Conservation (phyloP, 2,113 vertebrate genomes). For the Ailuropoda melanoleuca region DNA sequence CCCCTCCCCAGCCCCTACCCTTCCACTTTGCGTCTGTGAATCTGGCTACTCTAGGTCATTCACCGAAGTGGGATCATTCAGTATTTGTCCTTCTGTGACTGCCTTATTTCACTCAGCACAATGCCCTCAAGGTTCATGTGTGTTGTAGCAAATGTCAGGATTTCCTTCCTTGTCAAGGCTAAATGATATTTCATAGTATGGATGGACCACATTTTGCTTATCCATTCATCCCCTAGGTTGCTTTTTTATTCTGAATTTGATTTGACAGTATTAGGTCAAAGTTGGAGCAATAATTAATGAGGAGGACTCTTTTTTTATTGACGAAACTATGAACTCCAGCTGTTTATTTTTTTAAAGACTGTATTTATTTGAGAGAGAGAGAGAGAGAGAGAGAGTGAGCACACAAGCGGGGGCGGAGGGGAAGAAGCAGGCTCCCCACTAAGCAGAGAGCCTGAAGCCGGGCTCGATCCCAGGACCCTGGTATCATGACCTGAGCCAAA, state of each 20-base stretch:
- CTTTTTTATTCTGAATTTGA: not conserved
- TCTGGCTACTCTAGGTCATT: not conserved
- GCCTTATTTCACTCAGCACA: not conserved
- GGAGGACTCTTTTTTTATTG: not conserved
- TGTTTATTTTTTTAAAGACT: not conserved
- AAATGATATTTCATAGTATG: not conserved
- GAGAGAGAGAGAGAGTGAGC: not conserved
- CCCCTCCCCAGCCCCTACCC: not conserved
- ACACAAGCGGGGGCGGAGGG: not conserved
- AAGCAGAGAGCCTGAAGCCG: not conserved
- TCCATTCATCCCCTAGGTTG: not conserved
- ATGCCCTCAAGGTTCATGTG: fast-evolving
- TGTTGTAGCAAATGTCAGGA: fast-evolving
- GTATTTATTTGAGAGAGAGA: not conserved
- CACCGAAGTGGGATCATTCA: not conserved
- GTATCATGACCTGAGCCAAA: not conserved
- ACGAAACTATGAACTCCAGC: not conserved
- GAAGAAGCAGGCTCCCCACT: too few species aligned
- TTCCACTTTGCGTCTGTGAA: not conserved
- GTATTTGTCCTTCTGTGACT: not conserved
- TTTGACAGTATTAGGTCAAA: not conserved
- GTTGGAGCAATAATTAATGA: not conserved
- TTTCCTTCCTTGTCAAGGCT: not conserved
- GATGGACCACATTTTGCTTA: not conserved
- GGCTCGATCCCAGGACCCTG: not conserved